phyloP scores from a whole-genome alignment of 2,113 vertebrate genomes.

The Fulica atra region DNA sequence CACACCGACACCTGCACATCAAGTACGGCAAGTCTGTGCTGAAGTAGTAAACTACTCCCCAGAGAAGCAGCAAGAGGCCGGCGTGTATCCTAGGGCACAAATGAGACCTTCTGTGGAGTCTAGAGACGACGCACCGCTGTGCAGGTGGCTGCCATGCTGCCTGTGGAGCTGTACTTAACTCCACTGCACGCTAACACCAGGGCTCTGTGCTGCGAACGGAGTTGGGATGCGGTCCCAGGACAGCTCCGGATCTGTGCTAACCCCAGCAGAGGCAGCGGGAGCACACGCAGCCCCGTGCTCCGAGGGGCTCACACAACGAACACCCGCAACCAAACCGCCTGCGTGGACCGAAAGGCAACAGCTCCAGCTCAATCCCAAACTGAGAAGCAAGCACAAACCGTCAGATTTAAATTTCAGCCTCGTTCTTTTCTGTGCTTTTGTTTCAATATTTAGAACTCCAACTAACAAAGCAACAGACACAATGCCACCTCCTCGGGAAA shows the following conservation, averaged over 20 bases:
- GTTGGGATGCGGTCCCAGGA: background rate
- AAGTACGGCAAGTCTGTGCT: background rate
- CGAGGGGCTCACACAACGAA: background rate
- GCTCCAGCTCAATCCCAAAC: background rate
- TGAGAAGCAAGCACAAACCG: background rate
- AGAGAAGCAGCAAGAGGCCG: rapidly evolving
- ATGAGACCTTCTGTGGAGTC: background rate
- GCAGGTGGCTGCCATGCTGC: background rate
- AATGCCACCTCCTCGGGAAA: constrained; percentile 38
- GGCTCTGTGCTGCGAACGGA: background rate
- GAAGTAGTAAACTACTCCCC: background rate
- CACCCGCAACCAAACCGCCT: background rate
- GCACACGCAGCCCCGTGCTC: rapidly evolving
- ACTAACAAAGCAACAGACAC: constrained; percentile 47
- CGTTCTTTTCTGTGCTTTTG: background rate
- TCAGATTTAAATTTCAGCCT: background rate
- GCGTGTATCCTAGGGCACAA: background rate
- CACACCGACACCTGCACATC: background rate
- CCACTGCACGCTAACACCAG: background rate
- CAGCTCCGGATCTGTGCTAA: rapidly evolving
- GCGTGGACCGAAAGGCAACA: background rate
- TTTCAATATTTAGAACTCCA: constrained; percentile 37
- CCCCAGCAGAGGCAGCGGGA: background rate
- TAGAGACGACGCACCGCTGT: rapidly evolving
- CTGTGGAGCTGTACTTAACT: background rate